Conservation (phyloP, 2,113 vertebrate species). For the Ivindomyrus marchei region DNA sequence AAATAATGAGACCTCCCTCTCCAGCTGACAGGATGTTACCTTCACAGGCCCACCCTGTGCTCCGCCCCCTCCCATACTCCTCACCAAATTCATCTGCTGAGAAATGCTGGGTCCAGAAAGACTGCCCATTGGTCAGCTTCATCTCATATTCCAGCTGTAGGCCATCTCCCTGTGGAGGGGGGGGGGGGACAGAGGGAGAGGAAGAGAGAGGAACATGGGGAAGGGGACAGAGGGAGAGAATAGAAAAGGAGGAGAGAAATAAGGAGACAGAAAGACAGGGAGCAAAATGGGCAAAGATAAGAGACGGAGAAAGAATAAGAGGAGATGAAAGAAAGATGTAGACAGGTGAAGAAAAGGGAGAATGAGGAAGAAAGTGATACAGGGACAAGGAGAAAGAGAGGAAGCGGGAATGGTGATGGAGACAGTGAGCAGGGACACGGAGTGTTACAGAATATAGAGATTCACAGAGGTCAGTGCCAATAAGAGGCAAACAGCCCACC, state of each 20-base stretch:
- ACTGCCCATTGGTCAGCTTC: constrained; percentile 84
- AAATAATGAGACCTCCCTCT: neutral
- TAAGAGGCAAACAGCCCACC: constrained; percentile 25
- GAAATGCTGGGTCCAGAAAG: constrained; percentile 87
- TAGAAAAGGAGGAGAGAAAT: neutral
- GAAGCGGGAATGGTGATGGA: neutral
- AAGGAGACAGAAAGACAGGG: neutral
- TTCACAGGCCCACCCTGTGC: neutral
- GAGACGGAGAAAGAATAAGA: neutral
- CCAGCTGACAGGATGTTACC: constrained; percentile 16
- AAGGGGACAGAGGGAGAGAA: neutral
- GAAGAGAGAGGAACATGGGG: neutral
- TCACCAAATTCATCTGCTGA: constrained; percentile 87
- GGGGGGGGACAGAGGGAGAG: neutral
- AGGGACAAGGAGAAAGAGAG: neutral
- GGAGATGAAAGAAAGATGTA: neutral
- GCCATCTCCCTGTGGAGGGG: constrained; percentile 67
- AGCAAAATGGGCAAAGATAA: neutral
- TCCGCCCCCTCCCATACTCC: constrained; percentile 25
- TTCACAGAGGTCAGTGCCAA: constrained; percentile 49
- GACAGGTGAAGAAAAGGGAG: neutral
- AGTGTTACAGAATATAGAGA: neutral
- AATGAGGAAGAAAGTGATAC: neutral
- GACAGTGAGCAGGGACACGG: neutral
- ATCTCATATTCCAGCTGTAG: constrained; percentile 85